A percentile compares a stretch with the other conserved stretches of the same genome.
Conservation (phyloP, 2,888 invertebrate genomes). For the Brenthis hecate region DNA sequence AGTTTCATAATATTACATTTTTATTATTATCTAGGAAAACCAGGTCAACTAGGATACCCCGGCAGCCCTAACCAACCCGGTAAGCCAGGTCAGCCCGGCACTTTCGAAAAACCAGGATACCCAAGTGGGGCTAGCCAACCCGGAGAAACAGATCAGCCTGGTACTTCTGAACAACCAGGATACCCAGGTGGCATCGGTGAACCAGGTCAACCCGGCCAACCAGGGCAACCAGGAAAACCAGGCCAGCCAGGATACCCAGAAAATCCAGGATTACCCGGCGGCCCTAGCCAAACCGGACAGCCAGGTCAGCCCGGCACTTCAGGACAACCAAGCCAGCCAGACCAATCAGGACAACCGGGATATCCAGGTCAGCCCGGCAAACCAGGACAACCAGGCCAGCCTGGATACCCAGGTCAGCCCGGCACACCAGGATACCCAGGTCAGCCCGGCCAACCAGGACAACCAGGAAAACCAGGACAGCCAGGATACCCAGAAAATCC, state of each 20-base stretch:
- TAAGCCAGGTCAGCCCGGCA: constrained; percentile 5
- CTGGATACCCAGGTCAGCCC: constrained; percentile 43
- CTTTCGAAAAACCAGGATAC: background rate
- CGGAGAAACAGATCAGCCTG: constrained; percentile 18
- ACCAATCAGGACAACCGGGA: constrained; percentile 33
- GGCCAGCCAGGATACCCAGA: constrained; percentile 33
- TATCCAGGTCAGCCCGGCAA: constrained; percentile 54
- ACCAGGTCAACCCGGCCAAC: constrained; percentile 26
- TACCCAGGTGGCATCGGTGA: constrained; percentile 20
- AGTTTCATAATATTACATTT: too few relatives aligned
- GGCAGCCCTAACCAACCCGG: constrained; percentile 20
- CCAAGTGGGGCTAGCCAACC: background rate
- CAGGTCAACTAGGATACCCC: too few relatives aligned
- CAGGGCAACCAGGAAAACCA: too few relatives aligned
- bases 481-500: constrained; percentile 46
- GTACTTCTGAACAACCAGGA: constrained; percentile 32
- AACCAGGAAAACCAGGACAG: too few relatives aligned
- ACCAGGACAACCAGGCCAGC: constrained; percentile 57
- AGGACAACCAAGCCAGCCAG: constrained; percentile 30
- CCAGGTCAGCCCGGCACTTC: too few relatives aligned
- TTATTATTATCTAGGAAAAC: too few relatives aligned
- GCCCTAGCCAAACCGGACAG: too few relatives aligned
- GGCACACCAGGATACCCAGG: constrained; percentile 44
- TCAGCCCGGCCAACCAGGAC: constrained; percentile 63
- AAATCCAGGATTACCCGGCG: constrained; percentile 50